Evolutionary conservation across 2,888 invertebrate genomes (phyloP).

Genomic region (Eristalinus sepulchralis): DNA sequence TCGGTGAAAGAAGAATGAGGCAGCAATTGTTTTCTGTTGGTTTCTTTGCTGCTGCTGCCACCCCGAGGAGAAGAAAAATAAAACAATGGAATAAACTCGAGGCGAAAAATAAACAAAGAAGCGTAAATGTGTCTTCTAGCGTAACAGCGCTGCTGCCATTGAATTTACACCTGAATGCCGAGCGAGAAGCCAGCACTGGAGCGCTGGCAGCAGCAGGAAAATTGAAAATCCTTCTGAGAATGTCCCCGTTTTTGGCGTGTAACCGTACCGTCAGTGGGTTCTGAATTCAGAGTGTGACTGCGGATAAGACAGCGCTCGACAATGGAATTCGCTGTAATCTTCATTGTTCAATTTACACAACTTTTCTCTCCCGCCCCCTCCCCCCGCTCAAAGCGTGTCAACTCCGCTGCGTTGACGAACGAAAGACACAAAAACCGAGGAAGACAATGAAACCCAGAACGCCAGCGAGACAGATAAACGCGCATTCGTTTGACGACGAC

Average conservation of each 20-base stretch:
- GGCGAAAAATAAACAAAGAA: constrained; percentile 40
- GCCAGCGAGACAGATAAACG: constrained; percentile 47
- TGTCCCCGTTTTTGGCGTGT: constrained; percentile 23
- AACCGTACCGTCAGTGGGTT: background rate
- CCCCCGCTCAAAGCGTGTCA: constrained; percentile 40
- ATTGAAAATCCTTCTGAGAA: constrained; percentile 37
- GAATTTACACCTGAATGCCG: constrained; percentile 43
- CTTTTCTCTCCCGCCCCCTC: constrained; percentile 31
- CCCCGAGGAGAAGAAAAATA: background rate
- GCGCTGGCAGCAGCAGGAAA: background rate
- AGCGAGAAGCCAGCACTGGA: constrained; percentile 4
- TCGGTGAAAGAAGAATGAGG: background rate
- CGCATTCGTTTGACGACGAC: constrained; percentile 29
- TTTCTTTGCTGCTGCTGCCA: background rate
- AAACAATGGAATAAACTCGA: constrained; percentile 24
- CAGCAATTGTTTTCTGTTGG: background rate
- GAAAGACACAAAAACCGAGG: background rate
- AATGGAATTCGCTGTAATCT: constrained; percentile 63
- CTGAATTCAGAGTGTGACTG: constrained; percentile 14
- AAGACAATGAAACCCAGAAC: background rate
- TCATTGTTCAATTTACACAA: constrained; percentile 68
- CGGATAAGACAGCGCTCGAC: constrained; percentile 17
- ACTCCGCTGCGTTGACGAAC: constrained; percentile 4
- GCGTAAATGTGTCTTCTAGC: constrained; percentile 40
- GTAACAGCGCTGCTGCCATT: constrained; percentile 32